Evolutionary conservation across 2,888 invertebrate genomes (phyloP).

Genomic region (Lepidocyrtinus sp.): DNA sequence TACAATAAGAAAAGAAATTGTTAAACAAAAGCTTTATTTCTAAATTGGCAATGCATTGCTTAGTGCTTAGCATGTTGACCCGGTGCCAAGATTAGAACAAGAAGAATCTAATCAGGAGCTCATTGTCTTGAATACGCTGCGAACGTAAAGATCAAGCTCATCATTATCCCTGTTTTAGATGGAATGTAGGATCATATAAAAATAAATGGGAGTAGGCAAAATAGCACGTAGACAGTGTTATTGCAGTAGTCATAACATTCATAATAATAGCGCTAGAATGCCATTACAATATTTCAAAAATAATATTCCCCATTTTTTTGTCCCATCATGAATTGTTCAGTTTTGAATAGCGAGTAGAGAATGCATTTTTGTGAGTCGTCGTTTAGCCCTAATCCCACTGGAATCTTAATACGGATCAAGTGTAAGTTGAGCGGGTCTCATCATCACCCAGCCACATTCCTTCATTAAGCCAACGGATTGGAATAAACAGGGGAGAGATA

Average conservation of each 20-base stretch:
- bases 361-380: background rate
- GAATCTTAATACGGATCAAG: no score
- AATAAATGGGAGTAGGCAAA: no score
- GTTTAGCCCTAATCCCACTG: no score
- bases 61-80: conserved; percentile 4
- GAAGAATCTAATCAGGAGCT: background rate
- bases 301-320: background rate
- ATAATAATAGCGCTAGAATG: background rate
- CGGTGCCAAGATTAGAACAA: background rate
- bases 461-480: no score
- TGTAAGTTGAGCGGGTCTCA: no score
- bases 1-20: background rate
- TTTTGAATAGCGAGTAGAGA: background rate
- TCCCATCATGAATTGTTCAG: background rate
- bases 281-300: background rate
- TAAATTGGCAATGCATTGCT: background rate
- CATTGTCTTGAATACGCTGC: background rate
- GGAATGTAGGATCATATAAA: no score
- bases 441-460: no score
- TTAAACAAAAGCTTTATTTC: conserved; percentile 9
- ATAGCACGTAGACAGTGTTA: no score
- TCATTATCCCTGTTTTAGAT: no score
- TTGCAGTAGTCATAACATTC: no score
- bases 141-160: no score
- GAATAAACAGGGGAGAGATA: no score